These are phyloP conservation scores for Eupleurogrammus muticus DNA, from an alignment of 2,797 vertebrate genomes.

Conservation along the genomic window DNA sequence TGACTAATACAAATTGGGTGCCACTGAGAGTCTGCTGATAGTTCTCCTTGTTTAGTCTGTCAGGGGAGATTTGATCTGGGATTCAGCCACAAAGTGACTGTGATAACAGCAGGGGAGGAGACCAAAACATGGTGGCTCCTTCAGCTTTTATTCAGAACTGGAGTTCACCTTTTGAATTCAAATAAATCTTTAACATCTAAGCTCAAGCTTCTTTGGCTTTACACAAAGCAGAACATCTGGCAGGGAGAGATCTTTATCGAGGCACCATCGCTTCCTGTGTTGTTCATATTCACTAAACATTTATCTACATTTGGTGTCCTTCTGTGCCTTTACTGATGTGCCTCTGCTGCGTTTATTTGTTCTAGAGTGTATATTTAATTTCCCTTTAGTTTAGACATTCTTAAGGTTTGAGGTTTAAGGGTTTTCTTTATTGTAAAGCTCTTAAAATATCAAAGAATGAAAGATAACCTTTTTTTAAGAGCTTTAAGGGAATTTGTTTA, in stretches of 20 bases:
- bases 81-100: constrained; percentile 61
- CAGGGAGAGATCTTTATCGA: constrained; percentile 78
- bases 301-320: constrained; percentile 23
- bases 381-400: neutral
- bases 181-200: constrained; percentile 71
- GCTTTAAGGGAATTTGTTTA: constrained; percentile 1
- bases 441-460: neutral
- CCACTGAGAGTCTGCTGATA: constrained; percentile 68
- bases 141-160: constrained; percentile 57
- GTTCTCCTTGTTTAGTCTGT: constrained; percentile 85
- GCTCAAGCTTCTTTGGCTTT: constrained; percentile 64
- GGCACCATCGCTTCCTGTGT: constrained; percentile 75
- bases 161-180: constrained; percentile 64
- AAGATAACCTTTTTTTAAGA: neutral
- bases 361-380: neutral
- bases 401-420: no score
- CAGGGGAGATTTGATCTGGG: constrained; percentile 74
- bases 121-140: constrained; percentile 79
- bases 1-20: constrained; percentile 74
- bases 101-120: constrained; percentile 74
- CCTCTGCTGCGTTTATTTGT: constrained; percentile 19
- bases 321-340: constrained; percentile 11
- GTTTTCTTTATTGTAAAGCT: neutral
- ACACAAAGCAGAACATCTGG: constrained; percentile 77
- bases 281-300: constrained; percentile 60